Percentiles rank a stretch among this genome's conserved stretches.
phyloP scores from a whole-genome alignment of 2,888 invertebrate species.

The Anaspis maculata region DNA sequence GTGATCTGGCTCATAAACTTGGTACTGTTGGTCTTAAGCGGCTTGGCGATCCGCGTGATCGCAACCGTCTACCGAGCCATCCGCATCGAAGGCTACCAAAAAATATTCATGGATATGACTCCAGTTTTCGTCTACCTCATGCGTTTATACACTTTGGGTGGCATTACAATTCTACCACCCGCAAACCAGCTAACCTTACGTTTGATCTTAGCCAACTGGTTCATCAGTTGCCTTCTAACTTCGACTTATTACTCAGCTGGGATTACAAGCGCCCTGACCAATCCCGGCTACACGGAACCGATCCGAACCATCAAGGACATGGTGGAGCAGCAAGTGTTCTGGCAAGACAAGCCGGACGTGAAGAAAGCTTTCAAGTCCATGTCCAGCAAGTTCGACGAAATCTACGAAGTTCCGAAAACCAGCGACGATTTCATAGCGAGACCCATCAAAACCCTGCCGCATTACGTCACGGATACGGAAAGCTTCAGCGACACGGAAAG shows the following conservation, averaged over 20 bases:
- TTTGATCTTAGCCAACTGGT: slow-evolving; percentile 11
- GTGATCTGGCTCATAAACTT: slow-evolving; percentile 5
- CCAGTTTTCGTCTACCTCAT: slow-evolving; percentile 7
- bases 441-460: slow-evolving; percentile 14
- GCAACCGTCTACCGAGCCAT: not conserved
- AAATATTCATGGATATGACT: not conserved
- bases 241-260: slow-evolving; percentile 5
- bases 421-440: slow-evolving; percentile 14
- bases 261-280: slow-evolving; percentile 1
- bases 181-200: slow-evolving; percentile 7
- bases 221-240: slow-evolving; percentile 4
- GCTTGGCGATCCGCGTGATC: not conserved
- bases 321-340: slow-evolving; percentile 2
- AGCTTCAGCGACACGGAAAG: slow-evolving; percentile 15
- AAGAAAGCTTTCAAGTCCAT: not conserved
- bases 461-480: slow-evolving; percentile 22
- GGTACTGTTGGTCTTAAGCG: not conserved
- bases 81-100: not conserved
- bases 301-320: slow-evolving; percentile 5
- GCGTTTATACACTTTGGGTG: slow-evolving; percentile 4
- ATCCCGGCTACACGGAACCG: slow-evolving; percentile 9
- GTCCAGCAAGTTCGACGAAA: not conserved
- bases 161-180: slow-evolving; percentile 3
- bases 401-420: not conserved
- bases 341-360: not conserved